phyloP scores from a whole-genome alignment of 2,797 vertebrate species.

The Acanthopagrus latus region DNA sequence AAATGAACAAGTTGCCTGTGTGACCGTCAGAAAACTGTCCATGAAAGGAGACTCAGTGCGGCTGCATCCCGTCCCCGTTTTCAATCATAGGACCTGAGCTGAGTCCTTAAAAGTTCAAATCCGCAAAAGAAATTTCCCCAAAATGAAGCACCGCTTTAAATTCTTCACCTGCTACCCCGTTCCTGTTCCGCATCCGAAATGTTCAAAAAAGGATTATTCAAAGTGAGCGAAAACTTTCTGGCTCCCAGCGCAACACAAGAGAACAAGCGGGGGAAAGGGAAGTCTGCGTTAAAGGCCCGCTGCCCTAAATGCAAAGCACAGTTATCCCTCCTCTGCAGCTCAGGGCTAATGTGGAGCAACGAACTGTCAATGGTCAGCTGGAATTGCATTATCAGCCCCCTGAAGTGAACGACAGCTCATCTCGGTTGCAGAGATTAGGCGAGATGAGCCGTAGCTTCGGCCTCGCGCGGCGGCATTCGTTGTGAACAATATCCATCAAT shows the following conservation, averaged over 20 bases:
- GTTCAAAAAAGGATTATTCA: slow-evolving; percentile 36
- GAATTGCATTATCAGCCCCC: slow-evolving; percentile 20
- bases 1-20: background rate
- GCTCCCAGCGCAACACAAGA: slow-evolving; percentile 5
- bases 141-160: slow-evolving; percentile 23
- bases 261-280: background rate
- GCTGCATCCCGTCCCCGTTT: background rate
- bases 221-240: slow-evolving; percentile 22
- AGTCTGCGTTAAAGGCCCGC: background rate
- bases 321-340: slow-evolving; percentile 7
- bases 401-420: slow-evolving; percentile 41
- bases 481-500: slow-evolving; percentile 65
- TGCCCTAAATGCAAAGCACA: slow-evolving; percentile 12
- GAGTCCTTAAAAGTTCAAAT: slow-evolving; percentile 1
- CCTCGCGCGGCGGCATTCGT: slow-evolving; percentile 40
- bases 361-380: slow-evolving; percentile 27
- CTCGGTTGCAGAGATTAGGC: slow-evolving; percentile 30
- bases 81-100: background rate
- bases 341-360: slow-evolving; percentile 36
- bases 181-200: background rate
- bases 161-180: background rate
- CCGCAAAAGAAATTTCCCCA: background rate
- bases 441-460: slow-evolving; percentile 15
- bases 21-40: background rate
- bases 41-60: background rate